Evolutionary conservation across 2,888 invertebrate species (phyloP), one percentile per base, ranked within the genome.

Genomic region (Diaprepes abbreviatus): DNA sequence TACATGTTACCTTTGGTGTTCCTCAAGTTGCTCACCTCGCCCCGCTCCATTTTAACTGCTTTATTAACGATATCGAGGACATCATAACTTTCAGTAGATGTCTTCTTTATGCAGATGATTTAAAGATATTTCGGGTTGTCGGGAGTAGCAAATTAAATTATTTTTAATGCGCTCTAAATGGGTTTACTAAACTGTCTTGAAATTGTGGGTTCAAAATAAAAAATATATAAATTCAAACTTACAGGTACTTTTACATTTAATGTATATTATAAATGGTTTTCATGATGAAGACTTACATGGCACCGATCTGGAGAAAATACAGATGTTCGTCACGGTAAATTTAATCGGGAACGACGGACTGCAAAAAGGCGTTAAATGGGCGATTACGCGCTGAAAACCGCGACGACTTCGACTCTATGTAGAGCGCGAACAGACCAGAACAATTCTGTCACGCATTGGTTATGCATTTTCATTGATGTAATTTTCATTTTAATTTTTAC

Each of bases 301-400:
- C 52, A 43, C 33, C 31, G 59, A 33, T 19, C 6, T 31, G 17
- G 12, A 38, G 17, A 52, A 62, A 62, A 62, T 62, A 62, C 62
- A 62, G 62, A 62, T 62, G 62, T 62, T 38, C 62, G 63, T 64
- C 43, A 64, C 43, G 54, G 54, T 31, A 16, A 64, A 64, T 64
- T 64, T 40, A 40, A 64, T 64, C 54, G 12, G 54, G 52, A 63
- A 50, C 36, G 62, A 52, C 28, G 14, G 31, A 12, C 40, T 40
- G 38, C 52, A 55, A 64, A 64, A 64, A 54, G 63, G 63, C 63
- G 63, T 64, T 64, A 64, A 64, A 64, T 54, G 54, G 63, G 5
- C 63, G 54, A 64, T 64, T 64, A 64, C 19, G 40, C 19, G 63
- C 31, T 64, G 63, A 64, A 64, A 64, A 54, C 54, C 63, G 40